Evolutionary conservation across 1,140 invertebrate species (phyloP).

Genomic region (Lithobius niger): DNA sequence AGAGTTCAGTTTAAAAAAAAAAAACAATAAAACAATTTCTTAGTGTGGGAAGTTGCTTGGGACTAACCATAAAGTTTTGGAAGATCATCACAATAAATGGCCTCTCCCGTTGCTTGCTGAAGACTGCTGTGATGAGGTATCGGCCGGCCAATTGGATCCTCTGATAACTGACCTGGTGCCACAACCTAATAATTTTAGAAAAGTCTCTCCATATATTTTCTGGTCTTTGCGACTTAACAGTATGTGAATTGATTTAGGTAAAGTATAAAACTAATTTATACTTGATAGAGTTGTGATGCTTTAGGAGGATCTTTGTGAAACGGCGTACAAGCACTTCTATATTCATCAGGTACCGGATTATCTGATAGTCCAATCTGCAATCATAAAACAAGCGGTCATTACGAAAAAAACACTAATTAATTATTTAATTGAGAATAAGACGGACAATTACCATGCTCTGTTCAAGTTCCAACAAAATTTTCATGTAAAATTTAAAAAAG

Average conservation of each 20-base stretch:
- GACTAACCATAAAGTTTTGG: too few species aligned
- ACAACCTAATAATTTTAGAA: constrained; percentile 21
- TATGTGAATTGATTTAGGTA: too few species aligned
- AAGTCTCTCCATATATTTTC: not conserved
- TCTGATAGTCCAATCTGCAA: constrained; percentile 6
- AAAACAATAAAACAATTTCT: too few species aligned
- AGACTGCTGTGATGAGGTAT: constrained; percentile 64
- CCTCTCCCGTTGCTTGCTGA: constrained; percentile 85
- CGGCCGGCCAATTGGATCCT: constrained; percentile 65
- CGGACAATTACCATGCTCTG: too few species aligned
- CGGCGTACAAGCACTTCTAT: constrained; percentile 35
- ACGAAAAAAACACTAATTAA: too few species aligned
- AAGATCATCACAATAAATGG: constrained; percentile 81
- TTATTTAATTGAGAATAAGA: too few species aligned
- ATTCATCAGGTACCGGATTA: constrained; percentile 10
- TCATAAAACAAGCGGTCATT: constrained; percentile 36
- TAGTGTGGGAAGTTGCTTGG: too few species aligned
- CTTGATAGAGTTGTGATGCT: constrained; percentile 67
- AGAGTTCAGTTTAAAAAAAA: too few species aligned
- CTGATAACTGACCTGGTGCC: constrained; percentile 40
- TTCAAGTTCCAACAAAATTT: too few species aligned
- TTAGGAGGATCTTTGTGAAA: constrained; percentile 48
- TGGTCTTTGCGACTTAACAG: too few species aligned
- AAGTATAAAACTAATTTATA: too few species aligned
- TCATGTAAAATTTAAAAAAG: constrained; percentile 90